Base-by-base conservation (phyloP, 2,888 invertebrate species). In the Fragum fragum region DNA sequence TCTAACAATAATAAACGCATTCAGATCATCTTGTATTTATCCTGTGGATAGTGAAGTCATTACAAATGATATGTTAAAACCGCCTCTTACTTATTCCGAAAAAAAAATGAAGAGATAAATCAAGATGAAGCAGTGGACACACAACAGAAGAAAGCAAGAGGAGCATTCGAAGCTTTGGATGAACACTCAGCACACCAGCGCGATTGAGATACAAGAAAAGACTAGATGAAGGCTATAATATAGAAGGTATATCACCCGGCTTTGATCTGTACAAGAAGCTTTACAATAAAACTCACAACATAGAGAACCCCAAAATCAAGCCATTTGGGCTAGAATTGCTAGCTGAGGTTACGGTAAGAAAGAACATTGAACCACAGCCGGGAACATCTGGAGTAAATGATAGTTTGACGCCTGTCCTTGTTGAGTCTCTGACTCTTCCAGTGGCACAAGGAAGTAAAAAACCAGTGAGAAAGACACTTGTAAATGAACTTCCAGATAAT, bases 1-100 rank as follows among this genome's bases (percentile, higher is more conserved):
- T 21, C 57, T 79, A 21, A 82, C 80, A 23, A 71, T 79, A 14
- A 72, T 83, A 11, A 79, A 85, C 55, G 66, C 74, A 21, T 52
- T 81, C 52, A 73, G 32, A 52, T 42, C 76, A 18, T 23, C 69
- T 11, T 68, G 74, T n/a, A 83, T 83, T n/a, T 81, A 71, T 26
- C 84, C 81, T 52, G 73, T 76, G 1, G 71, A 75, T 66, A 68
- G 75, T 23, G 61, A 57, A 26, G 68, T 84, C 9, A 75, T 76
- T 14, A 42, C 69, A 47, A 32, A 52, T 21, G 26, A 59, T 14
- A 57, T 29, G 18, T 16, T 79, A 32, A 79, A 79, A 53, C 76
- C 53, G 1, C 14, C 36, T 23, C 36, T 72, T 9, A 69, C 53
- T 3, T 70, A 57, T 14, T 14, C 47, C 7, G 57, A 57, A 5